Base-by-base conservation (phyloP, 1,140 invertebrate genomes). In the Saccostrea glomerata region DNA sequence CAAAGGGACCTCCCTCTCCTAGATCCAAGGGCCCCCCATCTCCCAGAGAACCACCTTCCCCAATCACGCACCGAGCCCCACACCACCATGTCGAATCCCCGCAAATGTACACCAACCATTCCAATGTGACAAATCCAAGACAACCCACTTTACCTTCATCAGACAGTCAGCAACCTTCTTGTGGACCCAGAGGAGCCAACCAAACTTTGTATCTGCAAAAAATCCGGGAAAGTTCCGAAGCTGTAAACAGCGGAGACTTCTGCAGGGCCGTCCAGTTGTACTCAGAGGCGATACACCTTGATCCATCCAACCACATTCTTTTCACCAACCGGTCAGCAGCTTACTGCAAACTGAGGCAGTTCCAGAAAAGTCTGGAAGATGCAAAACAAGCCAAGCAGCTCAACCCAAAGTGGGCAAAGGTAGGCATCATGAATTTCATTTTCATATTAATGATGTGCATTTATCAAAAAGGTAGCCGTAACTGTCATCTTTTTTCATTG, bases 261-360 rank as follows among this genome's bases (percentile, higher is more conserved):
- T 96, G 97, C 0, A 97, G 97, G 88, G 98, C 98, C 0, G 96
- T 98, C 63, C 96, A 97, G 90, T 96, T 94, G 91, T 98, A 98
- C 92, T 96, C 97, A 3, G 96, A 98, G 92, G 98, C 97, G 2
- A 98, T 98, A 86, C 94, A 95, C 6, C 94, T 98, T 86, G 98
- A 98, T 93, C 94, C 95, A 0, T 96, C 96, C 20, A 98, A 98
- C 95, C 97, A 98, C 96, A 97, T 98, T 91, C 95, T 98, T 17
- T 98, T 96, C 91, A 98, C 97, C 90, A 98, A 98, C 94, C 96
- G 98, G 83, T 98, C 98, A 4, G 98, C 98, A 1, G 98, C 98
- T 0, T 97, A 97, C 92, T 97, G 97, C 7, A 98, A 98, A 94
- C 96, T 97, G 23, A 96, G 96, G 36, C 96, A 97, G 82, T 98